These are phyloP conservation scores for Drosophila sordidula DNA, from an alignment of 2,888 invertebrate species.

Conservation along the genomic window DNA sequence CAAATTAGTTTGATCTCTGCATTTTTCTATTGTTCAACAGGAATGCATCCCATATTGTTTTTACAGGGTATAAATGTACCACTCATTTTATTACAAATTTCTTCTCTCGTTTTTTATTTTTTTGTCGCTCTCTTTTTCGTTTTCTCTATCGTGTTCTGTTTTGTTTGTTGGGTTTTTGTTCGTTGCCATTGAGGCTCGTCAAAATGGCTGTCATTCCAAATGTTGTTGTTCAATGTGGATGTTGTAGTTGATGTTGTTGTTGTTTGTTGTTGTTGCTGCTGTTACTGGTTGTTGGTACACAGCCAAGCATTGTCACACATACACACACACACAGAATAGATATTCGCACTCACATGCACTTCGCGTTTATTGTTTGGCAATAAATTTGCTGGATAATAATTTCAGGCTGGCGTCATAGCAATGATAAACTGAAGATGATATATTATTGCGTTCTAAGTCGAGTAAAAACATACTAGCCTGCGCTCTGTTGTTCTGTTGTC, in stretches of 20 bases:
- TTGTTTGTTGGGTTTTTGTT: slow-evolving; percentile 32
- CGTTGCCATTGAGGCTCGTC: slow-evolving; percentile 59
- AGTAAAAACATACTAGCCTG: slow-evolving; percentile 59
- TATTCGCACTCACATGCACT: slow-evolving; percentile 41
- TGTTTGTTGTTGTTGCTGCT: slow-evolving; percentile 28
- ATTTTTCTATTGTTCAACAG: not conserved
- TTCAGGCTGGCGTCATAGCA: slow-evolving; percentile 82
- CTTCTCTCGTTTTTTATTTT: not conserved
- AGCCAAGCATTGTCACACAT: slow-evolving; percentile 51
- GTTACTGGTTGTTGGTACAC: slow-evolving; percentile 41
- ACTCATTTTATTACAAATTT: slow-evolving; percentile 28
- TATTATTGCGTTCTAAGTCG: slow-evolving; percentile 80
- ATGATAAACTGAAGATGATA: slow-evolving; percentile 83
- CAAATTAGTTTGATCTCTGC: not conserved
- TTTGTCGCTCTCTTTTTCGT: not conserved
- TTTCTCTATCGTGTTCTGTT: slow-evolving; percentile 3
- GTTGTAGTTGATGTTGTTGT: slow-evolving; percentile 22
- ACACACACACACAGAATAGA: slow-evolving; percentile 17
- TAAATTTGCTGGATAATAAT: slow-evolving; percentile 82
- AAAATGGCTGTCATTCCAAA: slow-evolving; percentile 55
- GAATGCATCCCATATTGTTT: too few species aligned
- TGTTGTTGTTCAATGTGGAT: slow-evolving; percentile 33
- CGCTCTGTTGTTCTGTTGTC: slow-evolving; percentile 1
- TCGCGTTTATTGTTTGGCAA: slow-evolving; percentile 78
- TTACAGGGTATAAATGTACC: slow-evolving; percentile 15